Conservation (phyloP, 1,140 invertebrate species). For the Penaeus vannamei region DNA sequence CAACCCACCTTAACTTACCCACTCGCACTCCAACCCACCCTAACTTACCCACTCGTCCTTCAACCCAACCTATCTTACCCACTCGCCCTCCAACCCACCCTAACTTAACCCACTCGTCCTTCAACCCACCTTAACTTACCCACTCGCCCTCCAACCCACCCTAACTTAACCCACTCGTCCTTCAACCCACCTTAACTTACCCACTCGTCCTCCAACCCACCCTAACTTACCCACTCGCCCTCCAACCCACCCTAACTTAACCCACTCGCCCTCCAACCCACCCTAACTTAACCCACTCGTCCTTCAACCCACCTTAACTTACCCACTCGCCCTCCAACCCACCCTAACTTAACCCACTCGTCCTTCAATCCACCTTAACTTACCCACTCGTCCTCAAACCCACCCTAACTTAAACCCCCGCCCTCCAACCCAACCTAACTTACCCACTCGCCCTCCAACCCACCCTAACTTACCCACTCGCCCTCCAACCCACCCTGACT, state of each 20-base stretch:
- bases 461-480: conserved; percentile 91
- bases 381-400: no score
- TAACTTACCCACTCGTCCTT: conserved; percentile 93
- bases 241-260: no score
- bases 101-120: conserved; percentile 93
- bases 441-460: conserved; percentile 83
- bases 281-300: conserved; percentile 91
- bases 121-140: no score
- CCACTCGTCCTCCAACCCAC: conserved; percentile 80
- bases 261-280: conserved; percentile 81
- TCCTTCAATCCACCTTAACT: conserved; percentile 88
- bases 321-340: conserved; percentile 79
- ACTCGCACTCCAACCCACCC: conserved; percentile 81
- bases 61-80: no score
- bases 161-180: conserved; percentile 92
- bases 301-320: no score
- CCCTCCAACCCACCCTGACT: conserved; percentile 88
- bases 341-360: conserved; percentile 90
- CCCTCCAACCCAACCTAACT: conserved; percentile 88
- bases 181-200: no score
- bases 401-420: no score
- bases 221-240: conserved; percentile 92
- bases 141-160: conserved; percentile 81
- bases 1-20: no score
- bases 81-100: conserved; percentile 81